Base-by-base conservation (phyloP, 2,888 invertebrate genomes). In the Drosophila demipolita region DNA sequence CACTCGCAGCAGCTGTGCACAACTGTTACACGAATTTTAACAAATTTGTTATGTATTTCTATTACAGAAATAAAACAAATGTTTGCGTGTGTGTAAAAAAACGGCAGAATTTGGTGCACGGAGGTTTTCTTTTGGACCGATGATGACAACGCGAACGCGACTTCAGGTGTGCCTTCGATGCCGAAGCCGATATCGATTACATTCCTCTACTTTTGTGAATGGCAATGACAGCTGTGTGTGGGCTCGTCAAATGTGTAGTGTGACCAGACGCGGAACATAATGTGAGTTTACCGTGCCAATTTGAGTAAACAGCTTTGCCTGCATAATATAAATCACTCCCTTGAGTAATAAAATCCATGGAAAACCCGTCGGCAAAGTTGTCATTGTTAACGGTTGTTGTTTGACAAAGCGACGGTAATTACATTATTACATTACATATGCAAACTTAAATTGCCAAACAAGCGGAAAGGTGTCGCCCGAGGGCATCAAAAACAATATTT, bases 121-220 rank as follows among this genome's bases (percentile, higher is more conserved):
- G 53, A 69, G 72, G 63, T 70, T 81, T 45, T 45, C 23, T 45
- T 45, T 84, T 59, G 71, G 72, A 72, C 72, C 64, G 85, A 83
- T 82, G 87, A 84, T 78, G 87, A 87, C 87, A 87, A 81, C 82
- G 87, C 87, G 75, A 82, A 82, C 83, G 78, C 81, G 68, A 83
- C 80, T 68, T 77, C 82, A 80, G 83, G 73, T 77, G 66, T 73
- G 74, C 58, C 81, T 64, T 57, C 58, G 69, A 64, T 66, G 42
- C 3, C 54, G 42, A 58, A 49, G 26, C 11, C 54, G 55, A 68
- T 45, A 9, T 11, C 57, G 20, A 48, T 50, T n/a, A 23, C 15
- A 23, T 45, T 15, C 3, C 2, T 42, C 5, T 8, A 20, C 11
- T 36, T 7, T 35, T 26, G 71, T 59, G 78, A 78, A 64, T 78